phyloP scores from a whole-genome alignment of 64 coral and sea anemone species.

The Pocillopora verrucosa region DNA sequence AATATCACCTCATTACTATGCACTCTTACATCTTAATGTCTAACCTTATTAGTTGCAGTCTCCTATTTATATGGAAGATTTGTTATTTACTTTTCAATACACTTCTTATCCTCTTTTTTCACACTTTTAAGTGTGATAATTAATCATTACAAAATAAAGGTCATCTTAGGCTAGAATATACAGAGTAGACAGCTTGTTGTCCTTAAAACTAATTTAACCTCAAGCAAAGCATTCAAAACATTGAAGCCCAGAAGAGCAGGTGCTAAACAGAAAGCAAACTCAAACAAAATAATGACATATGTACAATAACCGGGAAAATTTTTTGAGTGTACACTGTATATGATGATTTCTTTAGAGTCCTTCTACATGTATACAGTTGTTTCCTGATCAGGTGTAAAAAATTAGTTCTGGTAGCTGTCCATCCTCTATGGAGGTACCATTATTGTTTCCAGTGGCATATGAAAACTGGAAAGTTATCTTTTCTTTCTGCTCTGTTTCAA shows the following conservation, averaged over 20 bases:
- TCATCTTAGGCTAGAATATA: neutral
- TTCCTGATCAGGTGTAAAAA: constrained; percentile 81
- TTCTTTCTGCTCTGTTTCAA: constrained; percentile 81
- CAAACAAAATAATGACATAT: too few relatives aligned
- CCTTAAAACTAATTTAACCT: too few relatives aligned
- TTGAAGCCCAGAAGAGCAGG: neutral
- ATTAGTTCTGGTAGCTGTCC: constrained; percentile 98
- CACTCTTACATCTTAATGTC: too few relatives aligned
- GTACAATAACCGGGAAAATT: too few relatives aligned
- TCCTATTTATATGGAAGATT: too few relatives aligned
- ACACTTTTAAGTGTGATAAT: too few relatives aligned
- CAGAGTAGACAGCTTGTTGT: too few relatives aligned
- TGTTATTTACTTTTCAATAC: too few relatives aligned
- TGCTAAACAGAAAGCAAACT: neutral
- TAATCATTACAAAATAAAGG: too few relatives aligned
- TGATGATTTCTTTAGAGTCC: neutral
- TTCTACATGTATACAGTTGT: neutral
- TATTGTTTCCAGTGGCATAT: constrained; percentile 94
- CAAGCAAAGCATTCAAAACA: neutral
- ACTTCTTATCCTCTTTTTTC: too few relatives aligned
- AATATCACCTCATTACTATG: too few relatives aligned
- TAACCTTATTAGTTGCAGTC: too few relatives aligned
- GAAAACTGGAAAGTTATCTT: constrained; percentile 97
- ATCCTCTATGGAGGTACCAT: constrained; percentile 97
- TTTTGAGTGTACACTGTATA: neutral